Evolutionary conservation across 2,797 vertebrate genomes (phyloP), one percentile per base, ranked within the genome.

Genomic region (Clarias fuscus): DNA sequence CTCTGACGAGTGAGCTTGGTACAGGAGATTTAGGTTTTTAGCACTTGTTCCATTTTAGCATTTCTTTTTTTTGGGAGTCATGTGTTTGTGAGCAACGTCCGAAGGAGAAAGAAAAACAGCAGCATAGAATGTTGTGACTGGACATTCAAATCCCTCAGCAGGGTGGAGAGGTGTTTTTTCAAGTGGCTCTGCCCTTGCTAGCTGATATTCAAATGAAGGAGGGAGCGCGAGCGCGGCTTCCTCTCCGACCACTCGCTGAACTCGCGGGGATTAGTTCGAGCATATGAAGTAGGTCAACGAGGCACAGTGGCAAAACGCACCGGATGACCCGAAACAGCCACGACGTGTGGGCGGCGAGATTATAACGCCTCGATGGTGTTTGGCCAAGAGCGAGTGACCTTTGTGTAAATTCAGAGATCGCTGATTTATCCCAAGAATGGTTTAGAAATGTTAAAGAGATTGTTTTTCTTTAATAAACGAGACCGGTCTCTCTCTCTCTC

Each of bases 271-370:
- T 96, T 95, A 96, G 92, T 94, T 94, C 93, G 93, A 95, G 93
- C 94, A 93, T 92, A 94, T 92, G 93, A 96, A 95, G 91, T 96
- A 95, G 95, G 95, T 96, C 95, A 95, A 94, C 93, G 95, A 95
- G 94, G 94, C 91, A 91, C 90, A 91, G 90, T 91, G 90, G 92
- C 92, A 86, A 81, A 87, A 56, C 40, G 61, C 61, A 84, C 43
- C 53, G 22, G 82, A 84, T 56, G 75, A 76, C 61, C 67, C 79
- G 71, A 24, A 80, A 58, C 82, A 37, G 77, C 78, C 53, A 1
- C 48, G 81, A 78, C 59, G 70, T 87, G n/a, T 17, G 84, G 30
- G 37, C 82, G 76, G 91, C 91, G 85, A 87, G 89, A 90, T 22
- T 43, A 33, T 91, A 89, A 82, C 59, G 61, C 56, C 3, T 14